Conservation (phyloP, 2,113 vertebrate genomes). For the Rhinolophus sinicus region DNA sequence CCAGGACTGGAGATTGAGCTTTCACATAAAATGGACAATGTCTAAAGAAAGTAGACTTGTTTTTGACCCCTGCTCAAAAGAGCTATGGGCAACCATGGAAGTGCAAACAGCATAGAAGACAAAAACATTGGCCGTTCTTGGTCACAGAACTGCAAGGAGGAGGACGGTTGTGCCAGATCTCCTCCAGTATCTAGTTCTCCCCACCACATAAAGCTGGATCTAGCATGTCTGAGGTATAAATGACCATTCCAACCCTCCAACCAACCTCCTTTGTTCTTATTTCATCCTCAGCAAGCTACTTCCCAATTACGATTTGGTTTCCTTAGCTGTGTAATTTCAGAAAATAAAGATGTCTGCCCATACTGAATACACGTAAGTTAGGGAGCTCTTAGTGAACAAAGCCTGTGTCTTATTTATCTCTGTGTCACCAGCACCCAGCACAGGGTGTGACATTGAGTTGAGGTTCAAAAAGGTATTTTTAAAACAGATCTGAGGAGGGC, state of each 20-base stretch:
- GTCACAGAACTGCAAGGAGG: neutral
- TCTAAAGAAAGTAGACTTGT: neutral
- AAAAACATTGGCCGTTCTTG: neutral
- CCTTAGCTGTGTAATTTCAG: neutral
- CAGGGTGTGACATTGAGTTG: neutral
- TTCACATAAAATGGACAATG: neutral
- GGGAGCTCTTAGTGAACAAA: neutral
- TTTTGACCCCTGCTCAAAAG: neutral
- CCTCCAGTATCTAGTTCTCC: neutral
- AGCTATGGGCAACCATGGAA: neutral
- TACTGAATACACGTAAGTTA: neutral
- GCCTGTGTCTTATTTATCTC: neutral
- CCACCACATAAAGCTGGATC: neutral
- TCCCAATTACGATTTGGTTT: neutral
- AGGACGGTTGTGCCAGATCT: neutral
- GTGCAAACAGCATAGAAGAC: neutral
- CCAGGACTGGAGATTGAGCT: neutral
- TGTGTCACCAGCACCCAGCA: neutral
- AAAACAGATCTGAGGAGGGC: neutral
- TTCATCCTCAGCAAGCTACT: neutral
- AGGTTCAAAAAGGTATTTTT: neutral
- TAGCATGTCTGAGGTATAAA: neutral
- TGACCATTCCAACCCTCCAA: neutral
- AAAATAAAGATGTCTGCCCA: neutral
- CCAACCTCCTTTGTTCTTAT: neutral